Conservation (phyloP, 2,888 invertebrate species). For the Metopia argyrocephala region DNA sequence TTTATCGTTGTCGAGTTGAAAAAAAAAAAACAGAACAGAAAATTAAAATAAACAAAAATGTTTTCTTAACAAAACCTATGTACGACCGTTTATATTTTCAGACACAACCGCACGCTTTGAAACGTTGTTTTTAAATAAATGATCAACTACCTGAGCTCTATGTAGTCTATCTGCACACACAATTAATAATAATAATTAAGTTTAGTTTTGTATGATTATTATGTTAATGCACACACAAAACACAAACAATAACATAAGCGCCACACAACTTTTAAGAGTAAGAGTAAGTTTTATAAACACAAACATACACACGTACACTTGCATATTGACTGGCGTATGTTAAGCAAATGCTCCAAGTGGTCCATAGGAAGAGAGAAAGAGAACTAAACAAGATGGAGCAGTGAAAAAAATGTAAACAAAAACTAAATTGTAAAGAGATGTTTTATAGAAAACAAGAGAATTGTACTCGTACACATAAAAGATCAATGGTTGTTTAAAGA, state of each 20-base stretch:
- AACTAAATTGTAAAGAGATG: too few species aligned
- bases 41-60: background rate
- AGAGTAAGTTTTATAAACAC: too few species aligned
- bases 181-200: constrained; percentile 23
- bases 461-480: too few species aligned
- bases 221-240: constrained; percentile 46
- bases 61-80: background rate
- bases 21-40: constrained; percentile 6
- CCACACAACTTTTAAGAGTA: too few species aligned
- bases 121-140: constrained; percentile 63
- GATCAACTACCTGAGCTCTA: constrained; percentile 61
- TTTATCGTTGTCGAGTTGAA: constrained; percentile 28
- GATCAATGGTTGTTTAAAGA: too few species aligned
- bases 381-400: too few species aligned
- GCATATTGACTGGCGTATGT: too few species aligned
- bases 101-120: constrained; percentile 57
- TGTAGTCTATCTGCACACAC: constrained; percentile 57
- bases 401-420: too few species aligned
- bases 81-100: background rate
- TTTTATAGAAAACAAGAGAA: too few species aligned
- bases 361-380: too few species aligned
- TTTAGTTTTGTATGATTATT: constrained; percentile 33
- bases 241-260: background rate
- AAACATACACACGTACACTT: too few species aligned
- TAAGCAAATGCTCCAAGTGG: too few species aligned